Evolutionary conservation across 2,113 vertebrate species (phyloP), one percentile per base, ranked within the genome.

Genomic region (Phodopus roborovskii): DNA sequence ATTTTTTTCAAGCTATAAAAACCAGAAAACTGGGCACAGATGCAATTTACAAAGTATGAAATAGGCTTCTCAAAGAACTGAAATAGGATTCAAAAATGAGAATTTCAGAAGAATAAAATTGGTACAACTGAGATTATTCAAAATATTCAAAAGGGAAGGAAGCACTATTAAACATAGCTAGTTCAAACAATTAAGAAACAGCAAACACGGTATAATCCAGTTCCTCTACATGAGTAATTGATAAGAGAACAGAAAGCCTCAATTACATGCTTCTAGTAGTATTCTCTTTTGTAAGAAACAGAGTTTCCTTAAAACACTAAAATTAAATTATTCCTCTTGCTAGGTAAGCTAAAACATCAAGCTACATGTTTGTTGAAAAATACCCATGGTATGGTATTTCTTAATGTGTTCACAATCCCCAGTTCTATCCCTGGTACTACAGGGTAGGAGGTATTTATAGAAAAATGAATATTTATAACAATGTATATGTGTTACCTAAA

Each of bases 1-100:
- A 53, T 26, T 28, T 53, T 53, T 88, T 90, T 95, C 64, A 81
- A 92, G 58, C 64, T 95, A 39, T 94, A 92, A 92, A 95, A 95
- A 45, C 36, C 58, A 42, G 36, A 79, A 64, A 33, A 88, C n/a
- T 96, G 81, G 13, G 71, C n/a, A 91, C 42, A 88, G 50, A 5
- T 94, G 24, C 22, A 42, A 66, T 50, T 89, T 91, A 87, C 86
- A 48, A n/a, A n/a, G 2, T 84, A 84, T 81, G 75, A 90, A 94
- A 79, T 60, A 82, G 88, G 22, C 9, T 83, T 85, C 64, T 39
- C 73, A 89, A 74, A 70, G 75, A 19, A 50, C 24, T 64, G 66
- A 88, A 84, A 62, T 22, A 78, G 3, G 26, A 95, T 60, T 62
- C 66, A 28, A 53, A 36, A 66, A 78, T 58, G 53, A 91, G 58